phyloP scores from a whole-genome alignment of 2,797 vertebrate species.

The Sandelia bainsii region DNA sequence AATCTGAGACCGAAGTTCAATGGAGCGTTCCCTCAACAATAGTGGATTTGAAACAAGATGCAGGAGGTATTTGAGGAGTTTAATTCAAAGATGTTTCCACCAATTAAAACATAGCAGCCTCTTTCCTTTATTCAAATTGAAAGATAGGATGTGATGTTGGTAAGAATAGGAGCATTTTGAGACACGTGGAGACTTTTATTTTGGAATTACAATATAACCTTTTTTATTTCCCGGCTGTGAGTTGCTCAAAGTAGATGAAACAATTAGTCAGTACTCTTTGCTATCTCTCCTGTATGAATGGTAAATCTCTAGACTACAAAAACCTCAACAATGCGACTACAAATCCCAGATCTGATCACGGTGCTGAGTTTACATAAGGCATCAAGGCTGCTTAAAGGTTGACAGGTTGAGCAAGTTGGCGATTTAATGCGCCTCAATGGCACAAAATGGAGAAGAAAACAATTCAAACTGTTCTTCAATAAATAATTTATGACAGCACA shows the following conservation, averaged over 20 bases:
- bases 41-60: constrained; percentile 24
- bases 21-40: constrained; percentile 34
- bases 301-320: constrained; percentile 34
- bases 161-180: not conserved
- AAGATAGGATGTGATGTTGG: no score
- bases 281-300: constrained; percentile 32
- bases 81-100: constrained; percentile 10
- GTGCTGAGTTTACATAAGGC: constrained; percentile 20
- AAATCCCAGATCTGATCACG: constrained; percentile 51
- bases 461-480: not conserved
- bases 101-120: not conserved
- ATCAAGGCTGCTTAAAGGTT: constrained; percentile 5
- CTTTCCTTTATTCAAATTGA: not conserved
- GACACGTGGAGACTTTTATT: not conserved
- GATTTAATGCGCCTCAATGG: not conserved
- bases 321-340: constrained; percentile 35
- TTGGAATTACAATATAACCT: not conserved
- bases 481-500: accelerated
- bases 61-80: constrained; percentile 13
- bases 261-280: constrained; percentile 17
- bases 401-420: constrained; percentile 4
- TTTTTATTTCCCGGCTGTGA: not conserved
- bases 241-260: constrained; percentile 9
- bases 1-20: constrained; percentile 55
- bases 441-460: not conserved